Conservation (phyloP, 1,140 invertebrate genomes). For the Nylanderia fulva region DNA sequence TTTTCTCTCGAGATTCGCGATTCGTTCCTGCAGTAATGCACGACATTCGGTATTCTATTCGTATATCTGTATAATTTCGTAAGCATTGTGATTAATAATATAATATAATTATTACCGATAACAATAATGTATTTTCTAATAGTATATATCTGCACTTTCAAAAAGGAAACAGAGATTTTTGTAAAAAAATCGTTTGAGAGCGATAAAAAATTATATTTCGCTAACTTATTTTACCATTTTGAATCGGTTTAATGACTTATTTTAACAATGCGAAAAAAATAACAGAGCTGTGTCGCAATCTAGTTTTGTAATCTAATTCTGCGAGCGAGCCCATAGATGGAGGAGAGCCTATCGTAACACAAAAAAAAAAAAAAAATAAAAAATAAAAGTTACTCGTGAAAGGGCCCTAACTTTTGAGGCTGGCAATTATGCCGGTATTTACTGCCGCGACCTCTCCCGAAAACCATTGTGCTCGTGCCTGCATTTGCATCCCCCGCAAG, state of each 20-base stretch:
- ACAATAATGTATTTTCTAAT: not conserved
- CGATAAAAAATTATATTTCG: too few species aligned
- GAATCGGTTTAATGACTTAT: not conserved
- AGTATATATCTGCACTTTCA: not conserved
- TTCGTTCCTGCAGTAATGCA: slow-evolving; percentile 58
- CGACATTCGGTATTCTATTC: slow-evolving; percentile 35
- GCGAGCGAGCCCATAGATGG: not conserved
- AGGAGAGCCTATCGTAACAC: not conserved
- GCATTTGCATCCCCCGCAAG: slow-evolving; percentile 79
- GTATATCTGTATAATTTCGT: not conserved
- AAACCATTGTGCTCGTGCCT: slow-evolving; percentile 81
- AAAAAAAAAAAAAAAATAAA: slow-evolving; percentile 6
- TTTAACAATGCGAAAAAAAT: not conserved
- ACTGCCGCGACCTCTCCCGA: slow-evolving; percentile 79
- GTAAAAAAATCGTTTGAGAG: too few species aligned
- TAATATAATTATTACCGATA: not conserved
- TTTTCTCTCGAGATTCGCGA: slow-evolving; percentile 66
- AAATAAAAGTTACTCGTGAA: slow-evolving; percentile 57
- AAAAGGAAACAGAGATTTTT: not conserved
- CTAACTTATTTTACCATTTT: not conserved
- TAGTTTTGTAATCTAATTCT: not conserved
- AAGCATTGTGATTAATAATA: not conserved
- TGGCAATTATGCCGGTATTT: slow-evolving; percentile 84
- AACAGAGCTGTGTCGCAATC: not conserved
- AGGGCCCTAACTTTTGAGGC: slow-evolving; percentile 75